Evolutionary conservation across 2,888 invertebrate species (phyloP).

Genomic region (Parochlus steinenii): DNA sequence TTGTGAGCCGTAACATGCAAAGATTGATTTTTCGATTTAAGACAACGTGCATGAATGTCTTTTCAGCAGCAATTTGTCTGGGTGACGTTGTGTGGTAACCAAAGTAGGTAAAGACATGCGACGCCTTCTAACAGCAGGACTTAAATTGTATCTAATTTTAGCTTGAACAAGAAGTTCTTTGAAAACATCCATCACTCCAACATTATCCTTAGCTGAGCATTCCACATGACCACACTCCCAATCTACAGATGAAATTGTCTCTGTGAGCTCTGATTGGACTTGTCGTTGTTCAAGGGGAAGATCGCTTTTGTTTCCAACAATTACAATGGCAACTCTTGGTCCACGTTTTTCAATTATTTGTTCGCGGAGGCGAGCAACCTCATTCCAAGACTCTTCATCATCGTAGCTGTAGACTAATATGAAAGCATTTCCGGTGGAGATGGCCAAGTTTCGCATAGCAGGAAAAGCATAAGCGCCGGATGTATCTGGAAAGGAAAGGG

Average conservation of each 20-base stretch:
- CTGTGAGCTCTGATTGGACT: conserved; percentile 27
- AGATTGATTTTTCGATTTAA: too few species aligned
- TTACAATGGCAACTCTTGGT: conserved; percentile 43
- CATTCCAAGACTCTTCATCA: conserved; percentile 39
- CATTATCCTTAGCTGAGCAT: conserved; percentile 35
- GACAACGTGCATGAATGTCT: conserved; percentile 22
- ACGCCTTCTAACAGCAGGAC: conserved; percentile 31
- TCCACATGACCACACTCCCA: conserved; percentile 38
- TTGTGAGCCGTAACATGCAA: too few species aligned
- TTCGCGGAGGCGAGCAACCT: conserved; percentile 34
- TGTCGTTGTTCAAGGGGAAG: conserved; percentile 27
- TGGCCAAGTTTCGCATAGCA: conserved; percentile 55
- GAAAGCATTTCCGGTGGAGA: conserved; percentile 57
- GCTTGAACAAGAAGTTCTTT: conserved; percentile 34
- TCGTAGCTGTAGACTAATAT: conserved; percentile 51
- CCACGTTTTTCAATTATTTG: conserved; percentile 33
- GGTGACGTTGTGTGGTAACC: conserved; percentile 15
- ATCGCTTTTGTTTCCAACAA: conserved; percentile 55
- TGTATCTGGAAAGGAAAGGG: too few species aligned
- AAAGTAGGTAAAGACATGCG: conserved; percentile 30
- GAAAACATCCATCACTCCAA: conserved; percentile 32
- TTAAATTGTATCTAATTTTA: conserved; percentile 32
- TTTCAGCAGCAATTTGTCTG: conserved; percentile 21
- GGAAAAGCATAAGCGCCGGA: conserved; percentile 52
- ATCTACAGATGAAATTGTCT: conserved; percentile 30